phyloP scores from a whole-genome alignment of 1,140 invertebrate genomes.

The Euura saliciscinereae region DNA sequence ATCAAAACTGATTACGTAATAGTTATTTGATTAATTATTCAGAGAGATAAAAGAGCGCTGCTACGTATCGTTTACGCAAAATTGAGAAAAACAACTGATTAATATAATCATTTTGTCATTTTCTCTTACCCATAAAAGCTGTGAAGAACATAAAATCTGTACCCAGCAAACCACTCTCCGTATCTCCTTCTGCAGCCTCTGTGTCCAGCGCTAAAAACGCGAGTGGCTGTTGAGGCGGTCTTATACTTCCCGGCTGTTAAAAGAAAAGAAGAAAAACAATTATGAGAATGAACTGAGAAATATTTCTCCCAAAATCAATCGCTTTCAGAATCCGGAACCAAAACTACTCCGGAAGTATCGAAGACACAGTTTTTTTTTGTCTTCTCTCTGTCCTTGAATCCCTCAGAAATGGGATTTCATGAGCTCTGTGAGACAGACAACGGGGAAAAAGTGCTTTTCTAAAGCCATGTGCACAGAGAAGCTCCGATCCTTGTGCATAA shows the following conservation, averaged over 20 bases:
- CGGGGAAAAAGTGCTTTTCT: too few relatives aligned
- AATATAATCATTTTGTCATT: background rate
- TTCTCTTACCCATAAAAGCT: conserved; percentile 77
- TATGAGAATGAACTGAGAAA: conserved; percentile 15
- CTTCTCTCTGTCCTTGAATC: too few relatives aligned
- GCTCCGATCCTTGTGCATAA: too few relatives aligned
- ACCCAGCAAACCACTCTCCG: conserved; percentile 78
- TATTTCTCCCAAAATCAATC: background rate
- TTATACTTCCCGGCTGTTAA: conserved; percentile 56
- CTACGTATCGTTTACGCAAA: background rate
- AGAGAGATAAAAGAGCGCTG: too few relatives aligned
- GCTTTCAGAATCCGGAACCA: too few relatives aligned
- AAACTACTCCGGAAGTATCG: too few relatives aligned
- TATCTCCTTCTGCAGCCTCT: conserved; percentile 73
- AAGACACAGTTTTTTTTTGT: too few relatives aligned
- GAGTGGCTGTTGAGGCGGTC: conserved; percentile 64
- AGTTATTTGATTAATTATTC: too few relatives aligned
- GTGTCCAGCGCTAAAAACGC: conserved; percentile 74
- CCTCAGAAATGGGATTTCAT: too few relatives aligned
- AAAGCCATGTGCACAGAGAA: too few relatives aligned
- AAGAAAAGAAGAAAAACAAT: conserved; percentile 21
- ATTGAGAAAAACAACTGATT: background rate
- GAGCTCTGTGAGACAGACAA: too few relatives aligned
- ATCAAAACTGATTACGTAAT: too few relatives aligned
- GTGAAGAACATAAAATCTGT: conserved; percentile 89